These are phyloP conservation scores for Carabus problematicus DNA, from an alignment of 2,888 invertebrate species.

Conservation along the genomic window DNA sequence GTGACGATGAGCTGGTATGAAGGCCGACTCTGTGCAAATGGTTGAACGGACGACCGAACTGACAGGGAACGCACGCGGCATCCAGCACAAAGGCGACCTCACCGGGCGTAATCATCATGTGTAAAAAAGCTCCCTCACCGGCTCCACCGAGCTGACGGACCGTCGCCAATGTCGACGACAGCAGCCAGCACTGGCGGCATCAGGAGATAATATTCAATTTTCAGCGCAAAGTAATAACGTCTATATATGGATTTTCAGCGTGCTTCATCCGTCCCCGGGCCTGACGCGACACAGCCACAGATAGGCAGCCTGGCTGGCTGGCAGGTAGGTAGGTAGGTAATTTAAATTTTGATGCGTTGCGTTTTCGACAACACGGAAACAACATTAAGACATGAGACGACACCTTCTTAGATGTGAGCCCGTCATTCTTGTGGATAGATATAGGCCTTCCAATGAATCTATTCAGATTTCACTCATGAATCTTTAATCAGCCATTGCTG, in stretches of 20 bases:
- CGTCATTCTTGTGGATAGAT: no score
- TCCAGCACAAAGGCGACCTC: no score
- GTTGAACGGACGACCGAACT: no score
- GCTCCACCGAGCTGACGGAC: constrained; percentile 8
- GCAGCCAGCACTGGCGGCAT: background rate
- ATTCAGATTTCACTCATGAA: no score
- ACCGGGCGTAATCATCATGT: constrained; percentile 24
- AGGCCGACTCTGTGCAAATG: no score
- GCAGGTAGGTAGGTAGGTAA: constrained; percentile 24
- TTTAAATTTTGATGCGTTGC: constrained; percentile 33
- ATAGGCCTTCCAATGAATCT: no score
- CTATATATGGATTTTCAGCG: constrained; percentile 34
- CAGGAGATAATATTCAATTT: constrained; percentile 35
- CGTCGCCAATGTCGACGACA: background rate
- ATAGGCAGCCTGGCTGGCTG: constrained; percentile 21
- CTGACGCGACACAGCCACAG: constrained; percentile 15
- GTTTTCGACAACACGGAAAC: constrained; percentile 20
- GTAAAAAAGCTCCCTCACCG: constrained; percentile 17
- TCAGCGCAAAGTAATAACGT: constrained; percentile 30
- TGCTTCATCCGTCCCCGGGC: background rate
- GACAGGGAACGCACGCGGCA: no score
- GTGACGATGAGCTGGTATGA: no score
- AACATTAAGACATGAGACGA: no score
- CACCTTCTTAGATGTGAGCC: no score
- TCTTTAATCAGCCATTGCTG: no score